Evolutionary conservation across 2,797 vertebrate genomes (phyloP).

Genomic region (Dendrocincla fuliginosa): DNA sequence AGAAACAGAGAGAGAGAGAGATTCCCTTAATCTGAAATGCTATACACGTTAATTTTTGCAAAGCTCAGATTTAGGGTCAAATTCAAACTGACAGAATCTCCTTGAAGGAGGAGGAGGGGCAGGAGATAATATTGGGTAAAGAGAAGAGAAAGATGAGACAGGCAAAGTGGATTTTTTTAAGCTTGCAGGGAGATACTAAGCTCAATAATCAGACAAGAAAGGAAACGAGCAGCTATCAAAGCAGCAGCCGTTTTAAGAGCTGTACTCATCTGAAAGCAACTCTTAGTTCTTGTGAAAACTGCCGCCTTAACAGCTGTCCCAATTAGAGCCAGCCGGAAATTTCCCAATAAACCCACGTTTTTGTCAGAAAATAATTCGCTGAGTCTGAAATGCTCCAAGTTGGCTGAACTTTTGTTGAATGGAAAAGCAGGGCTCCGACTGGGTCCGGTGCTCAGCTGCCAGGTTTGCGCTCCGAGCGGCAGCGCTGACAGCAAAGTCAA

Average conservation of each 20-base stretch:
- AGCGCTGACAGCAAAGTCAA: neutral
- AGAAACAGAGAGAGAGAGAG: neutral
- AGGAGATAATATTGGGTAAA: neutral
- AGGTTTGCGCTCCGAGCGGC: neutral
- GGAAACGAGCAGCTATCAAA: slow-evolving; percentile 48
- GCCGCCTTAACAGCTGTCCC: slow-evolving; percentile 59
- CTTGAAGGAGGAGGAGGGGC: slow-evolving; percentile 12
- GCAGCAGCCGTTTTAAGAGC: slow-evolving; percentile 52
- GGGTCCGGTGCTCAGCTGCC: slow-evolving; percentile 24
- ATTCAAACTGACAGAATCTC: slow-evolving; percentile 22
- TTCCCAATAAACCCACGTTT: slow-evolving; percentile 40
- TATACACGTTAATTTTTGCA: neutral
- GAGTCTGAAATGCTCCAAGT: slow-evolving; percentile 48
- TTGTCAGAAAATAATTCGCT: slow-evolving; percentile 38
- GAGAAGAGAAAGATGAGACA: slow-evolving; percentile 7
- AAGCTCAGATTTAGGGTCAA: slow-evolving; percentile 27
- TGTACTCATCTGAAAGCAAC: slow-evolving; percentile 13
- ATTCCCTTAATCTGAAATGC: slow-evolving; percentile 9
- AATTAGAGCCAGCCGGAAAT: slow-evolving; percentile 62
- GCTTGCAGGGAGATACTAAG: slow-evolving; percentile 39
- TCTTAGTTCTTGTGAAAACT: slow-evolving; percentile 16
- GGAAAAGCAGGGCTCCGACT: neutral
- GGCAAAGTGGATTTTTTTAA: slow-evolving; percentile 26
- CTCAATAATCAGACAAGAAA: slow-evolving; percentile 61
- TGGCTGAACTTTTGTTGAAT: slow-evolving; percentile 53